phyloP scores from a whole-genome alignment of 2,888 invertebrate genomes.

The Beris morrisii region DNA sequence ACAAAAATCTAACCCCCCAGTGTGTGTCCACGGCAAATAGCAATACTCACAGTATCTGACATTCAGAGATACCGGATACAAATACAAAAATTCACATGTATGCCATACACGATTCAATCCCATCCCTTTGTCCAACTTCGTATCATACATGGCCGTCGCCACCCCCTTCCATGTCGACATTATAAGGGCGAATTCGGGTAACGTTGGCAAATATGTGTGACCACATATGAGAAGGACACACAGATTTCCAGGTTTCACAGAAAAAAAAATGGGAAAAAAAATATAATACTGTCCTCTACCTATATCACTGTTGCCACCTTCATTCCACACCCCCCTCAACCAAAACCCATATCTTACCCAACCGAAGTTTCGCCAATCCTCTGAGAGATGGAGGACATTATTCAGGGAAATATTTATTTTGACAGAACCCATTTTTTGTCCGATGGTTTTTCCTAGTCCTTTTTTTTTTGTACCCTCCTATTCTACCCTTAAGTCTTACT shows the following conservation, averaged over 20 bases:
- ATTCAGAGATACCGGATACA: constrained; percentile 23
- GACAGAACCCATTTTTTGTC: constrained; percentile 40
- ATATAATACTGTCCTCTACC: neutral
- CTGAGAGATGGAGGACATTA: constrained; percentile 35
- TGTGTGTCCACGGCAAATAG: too few species aligned
- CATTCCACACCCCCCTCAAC: neutral
- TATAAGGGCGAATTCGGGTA: constrained; percentile 12
- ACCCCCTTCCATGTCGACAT: constrained; percentile 3
- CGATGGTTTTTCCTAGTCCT: constrained; percentile 33
- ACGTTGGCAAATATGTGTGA: constrained; percentile 36
- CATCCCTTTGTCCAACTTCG: neutral
- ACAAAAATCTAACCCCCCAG: too few species aligned
- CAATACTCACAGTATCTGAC: neutral
- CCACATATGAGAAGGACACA: constrained; percentile 36
- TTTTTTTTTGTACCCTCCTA: neutral
- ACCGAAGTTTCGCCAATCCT: neutral
- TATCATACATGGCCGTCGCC: neutral
- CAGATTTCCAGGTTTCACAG: constrained; percentile 14
- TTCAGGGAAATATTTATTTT: constrained; percentile 40
- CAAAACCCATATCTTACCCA: too few species aligned
- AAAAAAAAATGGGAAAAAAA: neutral
- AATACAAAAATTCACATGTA: neutral
- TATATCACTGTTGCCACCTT: neutral
- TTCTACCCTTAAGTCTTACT: neutral
- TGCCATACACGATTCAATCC: neutral